A percentile compares a stretch with the other conserved stretches of the same genome.
These are phyloP conservation scores for Acrocephalus arundinaceus DNA, from an alignment of 2,113 vertebrate species.

Conservation along the genomic window DNA sequence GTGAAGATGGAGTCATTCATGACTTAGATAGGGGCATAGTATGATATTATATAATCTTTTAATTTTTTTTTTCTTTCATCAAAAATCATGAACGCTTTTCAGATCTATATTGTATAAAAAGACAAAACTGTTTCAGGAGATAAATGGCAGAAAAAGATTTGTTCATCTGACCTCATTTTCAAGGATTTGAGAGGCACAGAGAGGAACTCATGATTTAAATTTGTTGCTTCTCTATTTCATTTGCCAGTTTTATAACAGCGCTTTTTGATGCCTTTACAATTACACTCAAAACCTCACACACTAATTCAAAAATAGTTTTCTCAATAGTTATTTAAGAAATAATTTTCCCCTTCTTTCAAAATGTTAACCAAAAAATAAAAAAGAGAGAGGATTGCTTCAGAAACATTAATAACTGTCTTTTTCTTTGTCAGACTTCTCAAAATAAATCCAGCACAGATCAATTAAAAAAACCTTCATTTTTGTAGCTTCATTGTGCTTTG, in stretches of 20 bases:
- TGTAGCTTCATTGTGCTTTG: background rate
- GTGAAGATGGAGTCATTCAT: background rate
- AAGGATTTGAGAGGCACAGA: background rate
- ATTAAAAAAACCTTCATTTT: background rate
- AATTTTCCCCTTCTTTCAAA: background rate
- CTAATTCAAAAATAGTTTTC: background rate
- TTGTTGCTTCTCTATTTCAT: background rate
- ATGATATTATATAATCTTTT: background rate
- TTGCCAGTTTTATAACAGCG: background rate
- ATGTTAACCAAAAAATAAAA: background rate
- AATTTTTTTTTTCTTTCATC: background rate
- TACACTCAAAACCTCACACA: background rate
- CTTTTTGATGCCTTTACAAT: background rate
- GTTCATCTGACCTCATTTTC: background rate
- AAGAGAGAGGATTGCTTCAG: background rate
- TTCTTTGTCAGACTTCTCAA: background rate
- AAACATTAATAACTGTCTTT: background rate
- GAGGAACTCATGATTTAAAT: background rate
- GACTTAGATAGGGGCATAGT: background rate
- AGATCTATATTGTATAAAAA: background rate
- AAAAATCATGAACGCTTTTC: background rate
- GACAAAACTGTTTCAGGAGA: background rate
- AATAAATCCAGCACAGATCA: background rate
- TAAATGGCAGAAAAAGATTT: background rate
- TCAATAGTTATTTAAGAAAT: background rate